These are phyloP conservation scores for Athripsodes cinereus DNA, from an alignment of 2,888 invertebrate species.

Conservation along the genomic window DNA sequence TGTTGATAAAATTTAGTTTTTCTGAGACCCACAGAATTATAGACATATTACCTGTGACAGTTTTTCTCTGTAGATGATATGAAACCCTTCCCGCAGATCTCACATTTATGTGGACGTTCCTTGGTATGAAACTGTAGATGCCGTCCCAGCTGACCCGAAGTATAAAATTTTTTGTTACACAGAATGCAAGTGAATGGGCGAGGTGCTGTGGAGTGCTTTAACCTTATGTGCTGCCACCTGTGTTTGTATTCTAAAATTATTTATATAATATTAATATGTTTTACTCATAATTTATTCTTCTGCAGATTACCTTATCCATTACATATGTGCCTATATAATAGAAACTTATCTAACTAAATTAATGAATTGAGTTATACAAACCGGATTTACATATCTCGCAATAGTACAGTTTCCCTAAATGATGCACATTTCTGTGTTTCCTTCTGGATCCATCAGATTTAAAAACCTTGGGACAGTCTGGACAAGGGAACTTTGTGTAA, in stretches of 20 bases:
- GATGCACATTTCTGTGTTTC: slow-evolving; percentile 38
- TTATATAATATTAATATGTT: not conserved
- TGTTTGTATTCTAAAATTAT: not conserved
- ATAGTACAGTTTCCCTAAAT: slow-evolving; percentile 37
- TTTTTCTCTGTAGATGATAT: slow-evolving; percentile 32
- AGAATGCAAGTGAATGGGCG: not conserved
- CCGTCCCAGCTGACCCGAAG: slow-evolving; percentile 23
- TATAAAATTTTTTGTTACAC: slow-evolving; percentile 29
- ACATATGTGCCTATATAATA: too few species aligned
- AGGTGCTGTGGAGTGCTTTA: not conserved
- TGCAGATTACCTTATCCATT: too few species aligned
- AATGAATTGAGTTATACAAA: too few species aligned
- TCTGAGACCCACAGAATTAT: too few species aligned
- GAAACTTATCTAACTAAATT: too few species aligned
- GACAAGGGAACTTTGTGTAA: slow-evolving; percentile 3
- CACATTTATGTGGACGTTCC: slow-evolving; percentile 36
- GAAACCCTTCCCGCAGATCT: slow-evolving; percentile 38
- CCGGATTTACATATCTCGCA: slow-evolving; percentile 43
- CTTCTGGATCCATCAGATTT: slow-evolving; percentile 31
- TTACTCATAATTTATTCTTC: too few species aligned
- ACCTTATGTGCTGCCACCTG: not conserved
- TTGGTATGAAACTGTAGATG: slow-evolving; percentile 39
- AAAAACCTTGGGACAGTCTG: slow-evolving; percentile 5
- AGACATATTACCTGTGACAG: slow-evolving; percentile 40
- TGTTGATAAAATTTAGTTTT: too few species aligned